Conservation (phyloP, 2,888 invertebrate genomes). For the Gymnoscelis rufifasciata region DNA sequence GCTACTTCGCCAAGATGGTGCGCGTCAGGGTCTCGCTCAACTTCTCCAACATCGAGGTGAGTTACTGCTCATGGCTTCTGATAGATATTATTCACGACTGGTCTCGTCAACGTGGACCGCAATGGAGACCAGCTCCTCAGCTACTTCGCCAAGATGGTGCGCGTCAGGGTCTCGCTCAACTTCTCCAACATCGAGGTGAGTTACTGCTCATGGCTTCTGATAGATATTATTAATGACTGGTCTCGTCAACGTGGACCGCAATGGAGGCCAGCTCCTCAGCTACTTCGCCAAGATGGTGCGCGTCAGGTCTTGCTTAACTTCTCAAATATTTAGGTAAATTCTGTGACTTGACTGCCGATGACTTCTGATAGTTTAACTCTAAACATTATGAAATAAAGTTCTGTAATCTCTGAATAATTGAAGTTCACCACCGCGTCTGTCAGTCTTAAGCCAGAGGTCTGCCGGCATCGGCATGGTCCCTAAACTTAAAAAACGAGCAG, state of each 20-base stretch:
- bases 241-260: constrained; percentile 61
- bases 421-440: no score
- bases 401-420: no score
- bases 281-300: constrained; percentile 71
- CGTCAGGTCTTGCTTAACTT: constrained; percentile 60
- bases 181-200: constrained; percentile 58
- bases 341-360: no score
- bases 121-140: constrained; percentile 66
- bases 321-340: constrained; percentile 55
- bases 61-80: constrained; percentile 2
- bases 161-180: constrained; percentile 59
- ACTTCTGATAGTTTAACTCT: no score
- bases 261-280: constrained; percentile 65
- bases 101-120: constrained; percentile 64
- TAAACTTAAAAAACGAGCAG: no score
- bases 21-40: constrained; percentile 61
- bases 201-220: neutral
- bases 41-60: constrained; percentile 58
- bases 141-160: constrained; percentile 69
- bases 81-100: constrained; percentile 64
- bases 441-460: no score
- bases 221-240: no score
- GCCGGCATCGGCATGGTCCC: no score
- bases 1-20: constrained; percentile 69
- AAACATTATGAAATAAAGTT: no score